Evolutionary conservation across 1,140 invertebrate genomes (phyloP).

Genomic region (Calosoma granatense): DNA sequence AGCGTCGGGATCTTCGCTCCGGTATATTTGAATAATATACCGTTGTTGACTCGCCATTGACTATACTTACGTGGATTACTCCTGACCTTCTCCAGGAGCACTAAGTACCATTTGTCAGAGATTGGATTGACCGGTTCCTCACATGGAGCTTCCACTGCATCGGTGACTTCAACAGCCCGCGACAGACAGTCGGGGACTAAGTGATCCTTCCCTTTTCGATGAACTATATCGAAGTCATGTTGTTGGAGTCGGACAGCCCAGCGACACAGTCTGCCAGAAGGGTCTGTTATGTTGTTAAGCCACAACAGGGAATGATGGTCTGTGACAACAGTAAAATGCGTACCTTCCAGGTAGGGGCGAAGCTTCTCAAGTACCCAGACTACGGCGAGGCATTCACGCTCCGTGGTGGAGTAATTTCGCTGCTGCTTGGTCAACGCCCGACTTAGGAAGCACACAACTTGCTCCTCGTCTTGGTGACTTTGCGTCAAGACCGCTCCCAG

Average conservation of each 20-base stretch:
- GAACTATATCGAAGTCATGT: no score
- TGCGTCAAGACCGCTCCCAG: no score
- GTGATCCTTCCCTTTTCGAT: slow-evolving; percentile 24
- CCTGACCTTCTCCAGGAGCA: background rate
- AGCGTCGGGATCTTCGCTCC: no score
- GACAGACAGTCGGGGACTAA: slow-evolving; percentile 28
- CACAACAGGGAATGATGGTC: slow-evolving; percentile 37
- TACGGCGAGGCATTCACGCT: no score
- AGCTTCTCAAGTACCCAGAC: no score
- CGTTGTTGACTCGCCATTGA: no score
- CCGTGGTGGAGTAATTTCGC: slow-evolving; percentile 13
- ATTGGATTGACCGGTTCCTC: background rate
- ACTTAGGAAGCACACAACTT: slow-evolving; percentile 5
- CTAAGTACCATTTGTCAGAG: background rate
- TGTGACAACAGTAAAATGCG: slow-evolving; percentile 34
- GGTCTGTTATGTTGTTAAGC: slow-evolving; percentile 33
- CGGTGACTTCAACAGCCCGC: no score
- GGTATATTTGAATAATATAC: no score
- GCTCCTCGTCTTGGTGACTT: slow-evolving; percentile 1
- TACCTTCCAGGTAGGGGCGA: no score
- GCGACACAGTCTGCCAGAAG: slow-evolving; percentile 30
- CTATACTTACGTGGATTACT: no score
- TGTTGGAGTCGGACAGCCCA: slow-evolving; percentile 34
- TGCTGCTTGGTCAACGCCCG: slow-evolving; percentile 9
- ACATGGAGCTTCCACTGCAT: background rate